Base-by-base conservation (phyloP, 2,797 vertebrate species). In the Prunella strophiata region DNA sequence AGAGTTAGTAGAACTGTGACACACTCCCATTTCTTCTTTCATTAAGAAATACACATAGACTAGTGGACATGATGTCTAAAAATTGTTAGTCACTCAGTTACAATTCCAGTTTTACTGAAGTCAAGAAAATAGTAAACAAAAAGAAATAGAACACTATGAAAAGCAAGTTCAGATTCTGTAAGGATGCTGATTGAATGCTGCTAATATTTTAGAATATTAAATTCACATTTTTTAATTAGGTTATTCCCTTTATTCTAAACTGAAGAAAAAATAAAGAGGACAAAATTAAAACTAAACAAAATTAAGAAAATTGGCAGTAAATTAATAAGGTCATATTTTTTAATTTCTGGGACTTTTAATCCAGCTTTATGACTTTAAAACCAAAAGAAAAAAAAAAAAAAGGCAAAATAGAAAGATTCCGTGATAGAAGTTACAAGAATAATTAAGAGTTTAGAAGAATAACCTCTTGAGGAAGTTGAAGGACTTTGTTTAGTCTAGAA, bases 401-500 rank as follows among this genome's bases (percentile, higher is more conserved):
- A 67, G 66, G 0, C 5, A 70, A 71, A 48, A 11, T 66, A 22
- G 57, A 78, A 93, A 54, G 4, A 62, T 78, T 90, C 10, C 0
- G 1, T 50, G 4, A 13, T 63, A 23, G 8, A 54, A 3, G 51
- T 48, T 71, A 45, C 10, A 40, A 58, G 47, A 68, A 58, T 63
- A 88, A 71, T 59, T 58, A 77, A 19, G 10, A 11, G 11, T 58
- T 79, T 29, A 73, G 48, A 82, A 72, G 72, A 90, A 73, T 26
- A 5, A 78, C 16, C 10, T 54, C 13, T 34, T 70, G 32, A 75
- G 70, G 62, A 93, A 71, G 18, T 19, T 51, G 29, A 81, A 78
- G 7, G 20, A 62, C 25, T 90, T 90, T 91, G 88, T 94, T 95
- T 94, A 91, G 77, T 84, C 92, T 94, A 51, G 55, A 72, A 91